These are phyloP conservation scores for Salvelinus alpinus DNA, from an alignment of 2,113 vertebrate species.

Conservation along the genomic window DNA sequence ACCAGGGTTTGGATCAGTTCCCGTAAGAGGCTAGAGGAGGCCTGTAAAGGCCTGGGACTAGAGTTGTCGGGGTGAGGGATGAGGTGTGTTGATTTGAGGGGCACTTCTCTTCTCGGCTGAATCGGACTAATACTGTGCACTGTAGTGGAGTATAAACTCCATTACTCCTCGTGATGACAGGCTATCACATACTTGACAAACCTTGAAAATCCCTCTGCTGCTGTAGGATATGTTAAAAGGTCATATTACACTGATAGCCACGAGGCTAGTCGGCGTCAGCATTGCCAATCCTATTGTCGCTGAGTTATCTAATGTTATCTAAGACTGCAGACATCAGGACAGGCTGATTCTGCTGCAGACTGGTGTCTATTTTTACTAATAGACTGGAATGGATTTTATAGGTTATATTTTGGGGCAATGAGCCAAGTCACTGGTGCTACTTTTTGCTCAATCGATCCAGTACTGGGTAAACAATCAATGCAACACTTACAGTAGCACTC, in stretches of 20 bases:
- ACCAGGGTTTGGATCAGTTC: not conserved
- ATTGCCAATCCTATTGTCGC: not conserved
- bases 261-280: not conserved
- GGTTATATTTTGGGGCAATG: constrained; percentile 42
- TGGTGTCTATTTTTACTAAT: not conserved
- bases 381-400: not conserved
- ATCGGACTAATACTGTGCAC: not conserved
- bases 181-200: not conserved
- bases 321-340: not conserved
- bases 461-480: constrained; percentile 52
- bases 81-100: not conserved
- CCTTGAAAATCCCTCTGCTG: not conserved
- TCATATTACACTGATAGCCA: not conserved
- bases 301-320: not conserved
- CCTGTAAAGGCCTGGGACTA: not conserved
- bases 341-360: not conserved
- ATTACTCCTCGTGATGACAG: not conserved
- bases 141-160: not conserved
- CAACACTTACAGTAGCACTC: constrained; percentile 29
- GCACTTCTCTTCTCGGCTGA: not conserved
- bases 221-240: not conserved
- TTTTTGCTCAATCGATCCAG: constrained; percentile 52
- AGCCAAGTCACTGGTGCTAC: constrained; percentile 55
- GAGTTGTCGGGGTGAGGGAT: not conserved
- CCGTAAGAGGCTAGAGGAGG: not conserved